Evolutionary conservation across 2,888 invertebrate genomes (phyloP).

Genomic region (Noctua pronuba): DNA sequence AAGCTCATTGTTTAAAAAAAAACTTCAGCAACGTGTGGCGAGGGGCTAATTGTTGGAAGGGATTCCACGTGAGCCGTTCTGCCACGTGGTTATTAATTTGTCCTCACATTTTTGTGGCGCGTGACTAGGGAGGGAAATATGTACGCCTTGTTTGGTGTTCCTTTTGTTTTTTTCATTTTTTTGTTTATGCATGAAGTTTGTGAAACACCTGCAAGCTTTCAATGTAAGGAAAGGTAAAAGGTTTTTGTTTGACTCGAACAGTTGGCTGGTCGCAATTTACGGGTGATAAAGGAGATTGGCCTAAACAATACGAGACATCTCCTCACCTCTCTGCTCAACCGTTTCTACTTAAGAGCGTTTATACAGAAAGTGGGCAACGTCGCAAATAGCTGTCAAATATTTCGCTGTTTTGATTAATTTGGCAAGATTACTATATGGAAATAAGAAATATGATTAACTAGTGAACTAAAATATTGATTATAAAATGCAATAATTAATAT

Average conservation of each 20-base stretch:
- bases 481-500: too few relatives aligned
- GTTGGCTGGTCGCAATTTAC: not conserved
- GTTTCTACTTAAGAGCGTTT: too few relatives aligned
- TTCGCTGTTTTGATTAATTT: too few relatives aligned
- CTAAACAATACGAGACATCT: too few relatives aligned
- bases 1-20: conserved; percentile 20
- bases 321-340: too few relatives aligned
- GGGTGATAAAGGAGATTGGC: not conserved
- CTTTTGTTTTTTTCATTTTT: conserved; percentile 10
- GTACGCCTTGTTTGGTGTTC: not conserved
- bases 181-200: conserved; percentile 1
- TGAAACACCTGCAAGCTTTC: conserved; percentile 5
- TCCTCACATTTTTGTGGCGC: conserved; percentile 11
- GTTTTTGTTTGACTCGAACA: not conserved
- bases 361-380: too few relatives aligned
- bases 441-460: too few relatives aligned
- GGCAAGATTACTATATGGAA: too few relatives aligned
- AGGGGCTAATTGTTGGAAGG: conserved; percentile 20
- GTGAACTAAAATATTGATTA: too few relatives aligned
- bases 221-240: not conserved
- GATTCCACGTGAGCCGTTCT: conserved; percentile 35
- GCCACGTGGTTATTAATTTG: conserved; percentile 39
- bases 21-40: not conserved
- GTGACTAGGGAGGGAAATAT: conserved; percentile 19
- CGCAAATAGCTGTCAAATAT: too few relatives aligned